phyloP scores from a whole-genome alignment of 2,797 vertebrate species.

The Rhadinocentrus ornatus region DNA sequence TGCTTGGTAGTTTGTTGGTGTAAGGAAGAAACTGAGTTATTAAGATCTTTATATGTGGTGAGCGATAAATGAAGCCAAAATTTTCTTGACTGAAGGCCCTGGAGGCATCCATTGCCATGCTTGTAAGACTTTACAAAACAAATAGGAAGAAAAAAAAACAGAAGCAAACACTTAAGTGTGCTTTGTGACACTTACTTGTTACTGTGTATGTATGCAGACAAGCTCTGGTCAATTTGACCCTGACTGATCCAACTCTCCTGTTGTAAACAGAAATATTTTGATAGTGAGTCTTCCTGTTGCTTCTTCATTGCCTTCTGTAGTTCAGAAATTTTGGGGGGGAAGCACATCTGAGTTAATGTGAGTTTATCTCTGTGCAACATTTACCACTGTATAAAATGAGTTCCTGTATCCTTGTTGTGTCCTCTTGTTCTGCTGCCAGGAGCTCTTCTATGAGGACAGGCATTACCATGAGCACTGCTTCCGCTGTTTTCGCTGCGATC shows the following conservation, averaged over 20 bases:
- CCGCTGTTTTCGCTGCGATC: slow-evolving; percentile 96
- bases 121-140: not conserved
- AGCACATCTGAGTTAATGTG: not conserved
- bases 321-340: not conserved
- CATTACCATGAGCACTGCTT: slow-evolving; percentile 99
- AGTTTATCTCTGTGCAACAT: slow-evolving; percentile 7
- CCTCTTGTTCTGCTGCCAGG: slow-evolving; percentile 77
- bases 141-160: not conserved
- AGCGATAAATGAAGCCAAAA: slow-evolving; percentile 50
- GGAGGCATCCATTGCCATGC: slow-evolving; percentile 18
- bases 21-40: slow-evolving; percentile 57
- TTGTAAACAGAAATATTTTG: slow-evolving; percentile 24
- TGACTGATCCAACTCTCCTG: slow-evolving; percentile 16
- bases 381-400: slow-evolving; percentile 29
- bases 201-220: slow-evolving; percentile 41
- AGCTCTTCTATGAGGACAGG: slow-evolving; percentile 96
- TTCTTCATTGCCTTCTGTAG: not conserved
- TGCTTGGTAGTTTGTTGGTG: slow-evolving; percentile 29
- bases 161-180: slow-evolving; percentile 14
- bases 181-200: slow-evolving; percentile 7
- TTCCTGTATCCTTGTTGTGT: slow-evolving; percentile 5
- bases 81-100: slow-evolving; percentile 32
- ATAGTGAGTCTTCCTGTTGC: slow-evolving; percentile 15
- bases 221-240: slow-evolving; percentile 48
- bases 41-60: slow-evolving; percentile 44